Base-by-base conservation (phyloP, 2,888 invertebrate genomes). In the Drosophila kuntzei region DNA sequence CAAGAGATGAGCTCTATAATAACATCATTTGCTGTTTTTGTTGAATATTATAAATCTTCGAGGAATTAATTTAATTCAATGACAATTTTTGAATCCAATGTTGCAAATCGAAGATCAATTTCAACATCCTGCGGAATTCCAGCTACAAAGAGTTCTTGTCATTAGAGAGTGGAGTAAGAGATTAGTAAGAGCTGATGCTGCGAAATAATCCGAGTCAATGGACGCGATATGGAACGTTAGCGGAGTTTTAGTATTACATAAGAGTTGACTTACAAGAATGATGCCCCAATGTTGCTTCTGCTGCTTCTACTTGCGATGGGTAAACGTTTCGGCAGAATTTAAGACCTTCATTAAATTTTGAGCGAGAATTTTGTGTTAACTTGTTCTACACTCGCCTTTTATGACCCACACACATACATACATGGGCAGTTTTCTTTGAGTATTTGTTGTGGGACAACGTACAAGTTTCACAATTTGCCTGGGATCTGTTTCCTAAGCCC, bases 291-390 rank as follows among this genome's bases (percentile, higher is more conserved):
- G 49, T 62, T 58, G 49, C 64, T 71, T 64, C 54, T 27, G 27
- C 37, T 39, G 41, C 20, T 55, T 4, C 22, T 14, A 6, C 25
- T 34, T 44, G 14, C 20, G 32, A 14, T 34, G 20, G 37, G 51
- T 78, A 74, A 86, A 66, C 71, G 77, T 76, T 87, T 82, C 70
- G 20, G 34, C 55, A 57, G 88, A 87, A 85, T 50, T 64, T 12
- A 60, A 73, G 62, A 79, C 87, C 79, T 77, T 89, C 77, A 89
- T 86, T 89, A 86, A 87, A 81, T 79, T 76, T 88, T 84, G 72
- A 81, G 63, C 75, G 59, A 79, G 84, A 83, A 76, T 73, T 87
- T 50, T 68, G 78, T 84, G 72, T 67, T 64, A 87, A 89, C 84
- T 79, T 86, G 86, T 89, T 86, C 85, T 77, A 84, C 79, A 71